Percentiles rank a stretch among this genome's conserved stretches.
These are phyloP conservation scores for Callipepla californica DNA, from an alignment of 2,113 vertebrate genomes.

Conservation along the genomic window DNA sequence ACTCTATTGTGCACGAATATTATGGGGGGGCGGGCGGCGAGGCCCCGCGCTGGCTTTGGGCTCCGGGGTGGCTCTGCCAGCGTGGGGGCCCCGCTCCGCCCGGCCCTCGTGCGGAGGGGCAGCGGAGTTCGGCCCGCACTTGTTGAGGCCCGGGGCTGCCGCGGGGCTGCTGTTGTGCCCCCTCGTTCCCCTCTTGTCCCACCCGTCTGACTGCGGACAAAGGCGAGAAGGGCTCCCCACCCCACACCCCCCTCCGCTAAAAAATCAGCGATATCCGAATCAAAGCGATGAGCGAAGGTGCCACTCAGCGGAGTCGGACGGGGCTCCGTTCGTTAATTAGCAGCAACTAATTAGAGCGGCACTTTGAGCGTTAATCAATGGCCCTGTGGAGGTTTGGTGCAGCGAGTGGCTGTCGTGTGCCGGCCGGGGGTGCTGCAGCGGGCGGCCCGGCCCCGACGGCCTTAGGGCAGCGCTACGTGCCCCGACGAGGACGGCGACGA, in stretches of 20 bases:
- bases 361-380: constrained; percentile 89
- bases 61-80: too few species aligned
- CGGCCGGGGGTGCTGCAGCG: not conserved
- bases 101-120: not conserved
- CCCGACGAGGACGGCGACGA: too few species aligned
- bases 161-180: not conserved
- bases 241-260: not conserved
- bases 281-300: constrained; percentile 82
- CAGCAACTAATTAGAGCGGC: constrained; percentile 87
- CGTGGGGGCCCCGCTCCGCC: too few species aligned
- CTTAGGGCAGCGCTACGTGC: not conserved
- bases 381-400: constrained; percentile 81
- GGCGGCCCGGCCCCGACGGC: not conserved
- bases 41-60: too few species aligned
- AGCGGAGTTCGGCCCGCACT: not conserved
- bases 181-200: not conserved
- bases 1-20: constrained; percentile 42
- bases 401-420: constrained; percentile 45
- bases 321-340: constrained; percentile 84
- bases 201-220: constrained; percentile 12
- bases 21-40: not conserved
- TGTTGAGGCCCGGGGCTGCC: not conserved
- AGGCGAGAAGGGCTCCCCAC: not conserved
- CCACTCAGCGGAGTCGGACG: constrained; percentile 80
- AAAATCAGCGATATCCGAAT: constrained; percentile 51